Percentiles rank a stretch among this genome's conserved stretches.
phyloP scores from a whole-genome alignment of 2,888 invertebrate species.

The Deilephila elpenor region DNA sequence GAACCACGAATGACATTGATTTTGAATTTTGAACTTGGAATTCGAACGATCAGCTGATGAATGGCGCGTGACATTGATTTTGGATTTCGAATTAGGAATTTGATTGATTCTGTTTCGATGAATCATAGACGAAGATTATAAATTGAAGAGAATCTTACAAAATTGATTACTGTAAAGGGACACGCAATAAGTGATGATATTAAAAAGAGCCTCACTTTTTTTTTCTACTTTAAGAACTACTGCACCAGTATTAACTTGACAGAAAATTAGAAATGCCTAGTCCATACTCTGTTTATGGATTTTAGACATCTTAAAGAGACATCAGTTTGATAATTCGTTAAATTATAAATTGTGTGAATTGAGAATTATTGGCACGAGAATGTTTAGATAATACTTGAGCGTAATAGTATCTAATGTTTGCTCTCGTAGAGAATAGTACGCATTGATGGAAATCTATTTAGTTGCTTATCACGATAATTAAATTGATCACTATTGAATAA shows the following conservation, averaged over 20 bases:
- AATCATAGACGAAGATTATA: neutral
- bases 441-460: neutral
- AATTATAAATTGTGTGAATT: neutral
- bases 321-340: neutral
- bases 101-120: neutral
- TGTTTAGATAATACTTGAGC: no score
- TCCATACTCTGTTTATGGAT: no score
- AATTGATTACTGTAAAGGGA: no score
- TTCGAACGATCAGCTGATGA: slow-evolving; percentile 44
- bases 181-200: no score
- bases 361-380: neutral
- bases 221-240: no score
- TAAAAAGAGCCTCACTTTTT: no score
- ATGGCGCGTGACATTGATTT: neutral
- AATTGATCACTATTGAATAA: neutral
- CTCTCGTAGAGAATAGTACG: neutral
- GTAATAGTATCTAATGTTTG: neutral
- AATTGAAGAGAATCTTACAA: no score
- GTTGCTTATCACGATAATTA: neutral
- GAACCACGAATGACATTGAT: slow-evolving; percentile 64
- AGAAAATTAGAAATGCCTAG: no score
- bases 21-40: slow-evolving; percentile 60
- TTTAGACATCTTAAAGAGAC: no score
- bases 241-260: no score
- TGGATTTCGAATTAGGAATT: slow-evolving; percentile 8